Conservation (phyloP, 1,140 invertebrate genomes). For the Drosophila lacteicornis region DNA sequence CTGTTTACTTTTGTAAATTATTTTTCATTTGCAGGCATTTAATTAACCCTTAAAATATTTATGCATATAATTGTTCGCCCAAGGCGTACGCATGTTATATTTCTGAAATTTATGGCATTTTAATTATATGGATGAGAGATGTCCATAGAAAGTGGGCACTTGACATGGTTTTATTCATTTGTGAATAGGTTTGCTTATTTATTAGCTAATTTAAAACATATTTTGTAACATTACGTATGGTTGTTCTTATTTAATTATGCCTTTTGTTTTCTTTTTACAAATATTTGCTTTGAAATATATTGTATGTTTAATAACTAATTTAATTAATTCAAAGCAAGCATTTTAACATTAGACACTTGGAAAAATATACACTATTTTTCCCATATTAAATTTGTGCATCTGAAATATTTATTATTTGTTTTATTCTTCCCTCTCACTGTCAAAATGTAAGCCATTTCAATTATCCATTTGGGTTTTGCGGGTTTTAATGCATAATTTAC, state of each 20-base stretch:
- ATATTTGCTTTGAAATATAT: not conserved
- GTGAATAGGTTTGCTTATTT: not conserved
- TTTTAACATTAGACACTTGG: not conserved
- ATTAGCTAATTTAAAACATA: no score
- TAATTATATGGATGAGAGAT: not conserved
- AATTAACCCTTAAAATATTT: slow-evolving; percentile 24
- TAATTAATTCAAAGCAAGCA: not conserved
- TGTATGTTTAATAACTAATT: not conserved
- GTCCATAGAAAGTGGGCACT: no score
- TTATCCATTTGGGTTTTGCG: slow-evolving; percentile 37
- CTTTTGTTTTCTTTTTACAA: no score
- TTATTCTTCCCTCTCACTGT: not conserved
- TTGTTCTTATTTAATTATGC: not conserved
- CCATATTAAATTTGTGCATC: slow-evolving; percentile 4
- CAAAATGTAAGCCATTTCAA: slow-evolving; percentile 34
- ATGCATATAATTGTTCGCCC: slow-evolving; percentile 1
- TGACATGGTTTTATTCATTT: not conserved
- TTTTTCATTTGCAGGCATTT: slow-evolving; percentile 10
- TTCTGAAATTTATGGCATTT: not conserved
- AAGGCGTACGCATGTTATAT: not conserved
- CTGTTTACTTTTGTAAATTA: slow-evolving; percentile 21
- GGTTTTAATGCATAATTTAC: slow-evolving; percentile 54
- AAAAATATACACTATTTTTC: not conserved
- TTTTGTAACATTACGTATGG: not conserved
- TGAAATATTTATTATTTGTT: slow-evolving; percentile 22